phyloP scores from a whole-genome alignment of 2,113 vertebrate genomes.

The Rhombomys opimus region DNA sequence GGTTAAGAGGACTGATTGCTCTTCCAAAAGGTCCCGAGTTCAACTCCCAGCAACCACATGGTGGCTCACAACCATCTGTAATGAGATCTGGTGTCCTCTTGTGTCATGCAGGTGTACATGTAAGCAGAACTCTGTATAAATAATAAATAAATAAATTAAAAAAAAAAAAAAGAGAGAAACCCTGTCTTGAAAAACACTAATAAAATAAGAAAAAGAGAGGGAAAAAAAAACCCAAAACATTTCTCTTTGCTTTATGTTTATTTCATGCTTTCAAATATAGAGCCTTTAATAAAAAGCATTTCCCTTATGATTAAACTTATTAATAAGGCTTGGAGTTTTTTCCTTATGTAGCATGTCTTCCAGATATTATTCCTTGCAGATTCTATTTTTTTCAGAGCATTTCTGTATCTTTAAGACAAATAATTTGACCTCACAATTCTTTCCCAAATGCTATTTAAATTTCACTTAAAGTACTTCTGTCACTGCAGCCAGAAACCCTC shows the following conservation, averaged over 20 bases:
- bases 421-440: slow-evolving; percentile 9
- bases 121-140: too few relatives aligned
- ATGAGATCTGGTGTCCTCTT: too few relatives aligned
- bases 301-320: slow-evolving; percentile 27
- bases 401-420: neutral
- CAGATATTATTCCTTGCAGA: neutral
- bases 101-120: too few relatives aligned
- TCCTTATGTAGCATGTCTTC: neutral
- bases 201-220: neutral
- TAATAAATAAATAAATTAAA: too few relatives aligned
- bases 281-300: slow-evolving; percentile 25
- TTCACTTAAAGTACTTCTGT: slow-evolving; percentile 45
- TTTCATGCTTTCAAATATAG: slow-evolving; percentile 22
- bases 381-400: slow-evolving; percentile 47
- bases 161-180: too few relatives aligned
- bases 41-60: too few relatives aligned
- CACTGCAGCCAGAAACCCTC: neutral
- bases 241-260: slow-evolving; percentile 41
- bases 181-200: neutral
- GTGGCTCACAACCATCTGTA: too few relatives aligned
- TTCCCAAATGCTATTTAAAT: slow-evolving; percentile 30
- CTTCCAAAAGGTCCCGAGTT: too few relatives aligned
- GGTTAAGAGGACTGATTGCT: too few relatives aligned
- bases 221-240: neutral
- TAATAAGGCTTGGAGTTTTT: neutral